Conservation (phyloP, 2,113 vertebrate genomes). For the Corapipo altera region DNA sequence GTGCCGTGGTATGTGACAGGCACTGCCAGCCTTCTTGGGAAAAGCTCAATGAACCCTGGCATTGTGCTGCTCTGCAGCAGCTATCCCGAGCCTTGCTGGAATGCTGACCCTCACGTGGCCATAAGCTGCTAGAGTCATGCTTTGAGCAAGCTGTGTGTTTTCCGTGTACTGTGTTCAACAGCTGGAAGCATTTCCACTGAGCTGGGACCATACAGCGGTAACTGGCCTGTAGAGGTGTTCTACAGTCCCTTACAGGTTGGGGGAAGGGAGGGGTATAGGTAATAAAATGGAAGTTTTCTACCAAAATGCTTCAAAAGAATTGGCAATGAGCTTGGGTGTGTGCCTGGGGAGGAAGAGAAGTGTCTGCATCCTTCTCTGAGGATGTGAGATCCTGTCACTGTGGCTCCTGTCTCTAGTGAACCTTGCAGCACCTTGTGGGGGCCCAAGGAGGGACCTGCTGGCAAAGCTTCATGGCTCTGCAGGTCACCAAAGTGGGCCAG, state of each 20-base stretch:
- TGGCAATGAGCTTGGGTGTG: neutral
- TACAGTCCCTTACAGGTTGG: neutral
- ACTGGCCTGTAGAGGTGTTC: neutral
- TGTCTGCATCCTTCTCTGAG: neutral
- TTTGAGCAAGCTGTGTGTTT: neutral
- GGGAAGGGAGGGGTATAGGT: rapidly evolving
- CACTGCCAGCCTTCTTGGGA: rapidly evolving
- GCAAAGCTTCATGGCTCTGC: rapidly evolving
- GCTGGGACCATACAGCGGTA: rapidly evolving
- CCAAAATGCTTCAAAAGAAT: neutral
- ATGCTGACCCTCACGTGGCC: neutral
- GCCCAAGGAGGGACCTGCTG: neutral
- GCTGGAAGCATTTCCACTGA: neutral
- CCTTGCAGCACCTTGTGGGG: neutral
- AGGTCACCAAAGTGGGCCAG: rapidly evolving
- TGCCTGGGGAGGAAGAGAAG: neutral
- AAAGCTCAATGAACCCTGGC: rapidly evolving
- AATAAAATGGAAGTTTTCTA: neutral
- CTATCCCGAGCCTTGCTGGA: neutral
- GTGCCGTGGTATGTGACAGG: neutral
- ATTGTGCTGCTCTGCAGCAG: neutral
- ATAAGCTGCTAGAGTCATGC: neutral
- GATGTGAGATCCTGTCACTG: neutral
- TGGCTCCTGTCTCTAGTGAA: neutral
- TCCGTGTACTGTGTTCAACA: rapidly evolving